Percentiles rank a stretch among this genome's conserved stretches.
Evolutionary conservation across 2,113 vertebrate genomes (phyloP).

Genomic region (Catharus minimus): DNA sequence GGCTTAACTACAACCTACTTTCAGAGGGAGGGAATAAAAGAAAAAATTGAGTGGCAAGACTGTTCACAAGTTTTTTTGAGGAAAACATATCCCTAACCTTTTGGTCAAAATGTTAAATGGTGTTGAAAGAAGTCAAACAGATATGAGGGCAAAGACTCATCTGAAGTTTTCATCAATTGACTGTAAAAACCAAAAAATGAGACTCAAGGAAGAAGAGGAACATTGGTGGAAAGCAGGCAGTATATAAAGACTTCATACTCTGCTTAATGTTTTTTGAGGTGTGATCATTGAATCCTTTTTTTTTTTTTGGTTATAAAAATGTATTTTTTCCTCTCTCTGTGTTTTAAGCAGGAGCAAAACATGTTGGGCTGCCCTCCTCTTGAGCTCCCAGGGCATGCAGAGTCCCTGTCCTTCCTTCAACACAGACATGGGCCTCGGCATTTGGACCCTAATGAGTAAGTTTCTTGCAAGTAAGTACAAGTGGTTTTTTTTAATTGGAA

Average conservation of each 20-base stretch:
- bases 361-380: neutral
- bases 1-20: neutral
- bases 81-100: neutral
- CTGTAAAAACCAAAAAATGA: neutral
- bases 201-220: neutral
- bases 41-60: neutral
- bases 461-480: neutral
- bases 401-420: neutral
- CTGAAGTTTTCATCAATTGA: neutral
- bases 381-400: accelerated
- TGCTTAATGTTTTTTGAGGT: neutral
- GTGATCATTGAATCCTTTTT: neutral
- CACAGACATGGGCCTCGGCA: neutral
- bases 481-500: neutral
- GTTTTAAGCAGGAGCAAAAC: neutral
- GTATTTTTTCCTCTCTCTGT: neutral
- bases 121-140: slow-evolving; percentile 6
- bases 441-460: neutral
- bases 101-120: neutral
- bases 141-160: neutral
- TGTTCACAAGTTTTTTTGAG: neutral
- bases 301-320: neutral
- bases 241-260: too few species aligned
- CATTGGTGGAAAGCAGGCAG: neutral
- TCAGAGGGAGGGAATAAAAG: accelerated